phyloP scores from a whole-genome alignment of 2,888 invertebrate genomes.

The Eupithecia pulchellata region DNA sequence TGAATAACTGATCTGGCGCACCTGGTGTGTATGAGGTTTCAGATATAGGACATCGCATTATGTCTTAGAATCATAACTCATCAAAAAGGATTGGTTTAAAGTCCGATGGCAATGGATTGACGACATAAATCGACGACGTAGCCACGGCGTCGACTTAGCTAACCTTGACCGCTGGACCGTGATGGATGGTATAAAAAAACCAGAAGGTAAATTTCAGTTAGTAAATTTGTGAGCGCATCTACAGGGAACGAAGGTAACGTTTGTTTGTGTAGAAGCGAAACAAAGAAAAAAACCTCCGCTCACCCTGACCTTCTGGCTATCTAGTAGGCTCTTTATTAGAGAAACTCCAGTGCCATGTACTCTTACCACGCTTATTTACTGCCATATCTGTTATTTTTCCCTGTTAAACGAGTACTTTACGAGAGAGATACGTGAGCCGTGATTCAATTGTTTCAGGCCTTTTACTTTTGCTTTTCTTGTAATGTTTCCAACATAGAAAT shows the following conservation, averaged over 20 bases:
- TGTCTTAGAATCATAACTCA: background rate
- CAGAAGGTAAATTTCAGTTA: background rate
- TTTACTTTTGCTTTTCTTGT: constrained; percentile 29
- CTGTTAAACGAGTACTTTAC: constrained; percentile 45
- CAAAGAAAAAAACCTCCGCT: background rate
- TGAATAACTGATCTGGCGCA: constrained; percentile 67
- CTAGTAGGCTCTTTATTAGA: background rate
- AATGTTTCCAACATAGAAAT: constrained; percentile 4
- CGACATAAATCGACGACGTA: background rate
- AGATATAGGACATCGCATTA: constrained; percentile 6
- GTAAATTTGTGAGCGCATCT: background rate
- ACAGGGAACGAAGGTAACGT: background rate
- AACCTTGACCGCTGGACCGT: background rate
- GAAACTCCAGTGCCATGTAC: constrained; percentile 14
- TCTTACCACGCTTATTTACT: constrained; percentile 48
- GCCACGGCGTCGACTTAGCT: background rate
- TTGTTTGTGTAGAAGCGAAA: background rate
- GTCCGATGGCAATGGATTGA: background rate
- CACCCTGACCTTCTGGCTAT: background rate
- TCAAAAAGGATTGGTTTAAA: background rate
- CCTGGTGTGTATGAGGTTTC: constrained; percentile 54
- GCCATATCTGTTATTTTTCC: constrained; percentile 52
- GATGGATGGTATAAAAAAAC: background rate
- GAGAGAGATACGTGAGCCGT: constrained; percentile 40
- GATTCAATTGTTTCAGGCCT: constrained; percentile 30